These are phyloP conservation scores for Cyprinodon tularosa DNA, from an alignment of 2,113 vertebrate genomes.

Conservation along the genomic window DNA sequence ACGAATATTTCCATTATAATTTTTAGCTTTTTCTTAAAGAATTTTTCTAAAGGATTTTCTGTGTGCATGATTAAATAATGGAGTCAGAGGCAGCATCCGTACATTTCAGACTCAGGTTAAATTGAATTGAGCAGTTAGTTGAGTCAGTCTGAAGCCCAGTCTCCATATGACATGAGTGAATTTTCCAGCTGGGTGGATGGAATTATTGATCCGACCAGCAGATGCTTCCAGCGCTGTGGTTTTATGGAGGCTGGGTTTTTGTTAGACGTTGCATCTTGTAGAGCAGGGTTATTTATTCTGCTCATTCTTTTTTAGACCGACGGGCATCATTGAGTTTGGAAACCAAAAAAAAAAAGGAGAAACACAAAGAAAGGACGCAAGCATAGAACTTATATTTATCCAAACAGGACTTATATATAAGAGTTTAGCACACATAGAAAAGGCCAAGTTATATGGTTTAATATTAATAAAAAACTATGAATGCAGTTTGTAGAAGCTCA, in stretches of 20 bases:
- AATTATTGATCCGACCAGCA: constrained; percentile 54
- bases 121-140: constrained; percentile 48
- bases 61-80: too few relatives aligned
- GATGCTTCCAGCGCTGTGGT: constrained; percentile 16
- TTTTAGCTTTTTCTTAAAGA: too few relatives aligned
- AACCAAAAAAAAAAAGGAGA: not conserved
- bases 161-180: constrained; percentile 41
- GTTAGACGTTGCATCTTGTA: constrained; percentile 30
- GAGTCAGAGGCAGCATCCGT: too few relatives aligned
- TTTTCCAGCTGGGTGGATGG: constrained; percentile 41
- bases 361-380: not conserved
- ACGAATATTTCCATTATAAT: too few relatives aligned
- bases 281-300: constrained; percentile 1
- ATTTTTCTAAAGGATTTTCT: too few relatives aligned
- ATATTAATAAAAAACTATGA: too few relatives aligned
- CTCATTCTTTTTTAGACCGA: constrained; percentile 6
- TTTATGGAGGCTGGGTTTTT: constrained; percentile 10
- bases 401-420: too few relatives aligned
- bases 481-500: too few relatives aligned
- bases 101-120: constrained; percentile 1
- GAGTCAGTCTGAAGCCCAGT: constrained; percentile 24
- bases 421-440: too few relatives aligned
- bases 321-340: not conserved
- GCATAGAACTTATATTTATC: too few relatives aligned
- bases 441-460: too few relatives aligned